Base-by-base conservation (phyloP, 92 coral and sea anemone species). In the Virgularia gustaviana region DNA sequence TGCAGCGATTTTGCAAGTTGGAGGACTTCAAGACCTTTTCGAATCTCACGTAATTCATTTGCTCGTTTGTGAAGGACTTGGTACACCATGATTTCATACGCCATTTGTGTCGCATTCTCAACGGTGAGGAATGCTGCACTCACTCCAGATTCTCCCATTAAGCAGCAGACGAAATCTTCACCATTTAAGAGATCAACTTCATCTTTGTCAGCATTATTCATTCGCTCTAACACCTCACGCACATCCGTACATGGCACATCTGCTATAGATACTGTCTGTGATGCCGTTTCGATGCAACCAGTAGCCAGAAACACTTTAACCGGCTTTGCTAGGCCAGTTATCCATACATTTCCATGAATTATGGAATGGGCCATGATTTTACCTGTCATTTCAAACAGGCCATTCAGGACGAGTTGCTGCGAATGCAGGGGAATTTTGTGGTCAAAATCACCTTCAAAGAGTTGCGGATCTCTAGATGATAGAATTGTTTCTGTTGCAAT, bases 401-500 rank as follows among this genome's bases (percentile, higher is more conserved):
- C 83, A 28, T 55, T 24, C 12, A 79, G 57, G 47, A 72, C 84
- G 42, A 81, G 47, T 71, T 81, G 81, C 39, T 75, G 85, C 3
- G 81, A 74, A 33, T 81, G 85, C 34, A 81, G 36, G 9, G 85
- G 85, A 12, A 79, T 12, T 73, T 83, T 83, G 59, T 73, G 78
- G 58, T 54, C 81, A 35, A 57, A 73, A 22, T 45, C 53, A 16
- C 88, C 81, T 65, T 70, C 84, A 84, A 84, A 73, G 28, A 79
- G 37, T 18, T 73, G 84, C 61, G 85, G 84, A 11, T 73, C 83
- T 19, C 28, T 58, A 27, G 49, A 49, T 33, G 49, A 19, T 4
- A 83, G 41, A 70, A 72, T 33, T 33, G 80, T 62, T 65, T 83
- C 76, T 24, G 34, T 28, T 38, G 54, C 82, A 56, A 82, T 60